phyloP scores from a whole-genome alignment of 2,113 vertebrate species.

The Mungos mungo region DNA sequence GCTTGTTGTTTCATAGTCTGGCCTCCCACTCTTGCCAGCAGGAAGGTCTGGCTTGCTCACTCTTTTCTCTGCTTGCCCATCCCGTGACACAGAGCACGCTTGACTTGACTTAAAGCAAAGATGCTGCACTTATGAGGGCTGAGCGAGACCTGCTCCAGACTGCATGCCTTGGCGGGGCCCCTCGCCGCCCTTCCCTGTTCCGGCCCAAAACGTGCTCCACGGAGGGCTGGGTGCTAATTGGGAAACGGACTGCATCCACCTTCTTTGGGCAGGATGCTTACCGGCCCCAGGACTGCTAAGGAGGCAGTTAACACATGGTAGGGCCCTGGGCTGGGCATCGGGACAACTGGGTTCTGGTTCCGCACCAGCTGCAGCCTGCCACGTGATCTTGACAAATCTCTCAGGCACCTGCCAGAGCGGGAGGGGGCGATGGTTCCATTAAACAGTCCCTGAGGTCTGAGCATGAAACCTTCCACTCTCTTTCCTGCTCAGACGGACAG shows the following conservation, averaged over 20 bases:
- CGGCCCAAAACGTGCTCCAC: neutral
- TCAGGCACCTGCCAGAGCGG: neutral
- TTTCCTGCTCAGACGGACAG: neutral
- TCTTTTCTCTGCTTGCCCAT: neutral
- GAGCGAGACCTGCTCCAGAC: no score
- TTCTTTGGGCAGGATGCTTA: neutral
- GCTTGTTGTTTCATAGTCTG: constrained; percentile 25
- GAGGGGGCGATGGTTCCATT: neutral
- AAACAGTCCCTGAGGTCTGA: neutral
- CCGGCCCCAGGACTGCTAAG: neutral
- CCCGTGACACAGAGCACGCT: constrained; percentile 1
- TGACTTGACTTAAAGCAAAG: constrained; percentile 46
- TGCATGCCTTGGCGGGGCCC: neutral
- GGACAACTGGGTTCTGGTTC: neutral
- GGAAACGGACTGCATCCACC: neutral
- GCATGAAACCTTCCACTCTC: neutral
- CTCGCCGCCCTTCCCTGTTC: neutral
- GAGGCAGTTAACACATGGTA: neutral
- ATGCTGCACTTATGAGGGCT: no score
- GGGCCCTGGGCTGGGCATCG: neutral
- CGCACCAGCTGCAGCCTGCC: neutral
- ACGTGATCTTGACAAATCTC: neutral
- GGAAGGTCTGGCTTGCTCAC: constrained; percentile 46
- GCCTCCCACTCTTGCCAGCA: constrained; percentile 28
- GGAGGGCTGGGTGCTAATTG: neutral